Base-by-base conservation (phyloP, 2,797 vertebrate species). In the Gymnoscopelus braueri region DNA sequence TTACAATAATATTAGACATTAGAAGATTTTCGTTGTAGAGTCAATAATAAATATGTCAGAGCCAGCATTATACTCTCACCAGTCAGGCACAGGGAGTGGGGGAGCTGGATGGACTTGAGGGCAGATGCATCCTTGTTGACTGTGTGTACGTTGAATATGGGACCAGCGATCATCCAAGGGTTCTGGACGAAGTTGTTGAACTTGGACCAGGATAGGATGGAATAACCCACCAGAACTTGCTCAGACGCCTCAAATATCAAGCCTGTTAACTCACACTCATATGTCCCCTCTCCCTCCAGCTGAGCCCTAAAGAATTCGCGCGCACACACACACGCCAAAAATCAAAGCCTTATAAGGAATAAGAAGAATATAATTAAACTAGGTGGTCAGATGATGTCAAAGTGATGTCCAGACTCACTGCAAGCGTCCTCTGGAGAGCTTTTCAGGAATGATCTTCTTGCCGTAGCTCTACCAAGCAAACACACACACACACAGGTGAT, bases 21-120 rank as follows among this genome's bases (percentile, higher is more conserved):
- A 4, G 26, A 29, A 3, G 4, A 29, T 26, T 56, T 26, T 26
- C 54, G 52, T 12, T 0, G 26, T 29, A 29, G n/a, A n/a, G 26
- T 29, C 26, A 29, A 3, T 29, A 29, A 29, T 19, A 19, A 4
- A 7, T 44, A 39, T 39, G 35, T 19, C 19, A 19, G 19, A 19
- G 19, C 19, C 19, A 52, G 14, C 13, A 35, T 52, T 19, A 19
- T 26, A 7, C 54, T 54, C 92, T 93, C 88, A 96, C 95, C 91
- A 2, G 91, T 81, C 0, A 97, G 88, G 80, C 96, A 97, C 72
- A 98, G 85, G 0, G 94, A 94, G 86, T 97, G 95, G 0, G 96
- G 96, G 67, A 98, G 96, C 67, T 95, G 94, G 86, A 97, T 93
- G 79, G 94, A 96, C 74, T 85, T 89, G 53, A 97, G 94, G 48